Evolutionary conservation across 2,888 invertebrate species (phyloP), one percentile per base, ranked within the genome.

Genomic region (Myopa tessellatipennis): DNA sequence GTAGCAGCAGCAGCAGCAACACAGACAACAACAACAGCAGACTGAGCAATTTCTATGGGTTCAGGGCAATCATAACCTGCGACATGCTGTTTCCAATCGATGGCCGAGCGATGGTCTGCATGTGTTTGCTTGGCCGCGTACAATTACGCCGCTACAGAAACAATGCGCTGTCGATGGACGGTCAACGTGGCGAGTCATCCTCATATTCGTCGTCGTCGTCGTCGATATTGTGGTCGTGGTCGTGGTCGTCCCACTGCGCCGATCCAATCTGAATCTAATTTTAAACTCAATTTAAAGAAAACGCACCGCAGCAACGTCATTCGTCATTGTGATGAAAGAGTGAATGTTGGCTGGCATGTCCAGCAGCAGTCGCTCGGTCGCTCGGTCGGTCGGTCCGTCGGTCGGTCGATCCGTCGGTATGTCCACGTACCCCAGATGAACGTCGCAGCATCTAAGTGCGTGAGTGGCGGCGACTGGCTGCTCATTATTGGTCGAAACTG

Each of bases 211-310:
- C 72, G 63, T 65, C 73, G 26, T 26, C 26, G 26, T 26, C 26
- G 26, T 26, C 26, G 26, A 26, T 26, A 2, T 26, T 26, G 26
- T 26, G 26, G 26, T 26, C 77, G 70, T 34, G 36, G 60, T 65
- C 74, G 26, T 63, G 63, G 52, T 8, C 45, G 52, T 50, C 61
- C 65, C 38, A 65, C 65, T 65, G 65, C 65, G 65, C 69, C 74
- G 61, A 78, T 78, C 76, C 79, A 79, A 80, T 80, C 77, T 78
- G 78, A 79, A 80, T 81, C 80, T 79, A 79, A 81, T 81, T 81
- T 79, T 81, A 77, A 79, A 80, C 78, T 80, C 78, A 78, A 80
- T 78, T 77, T 76, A 76, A 76, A 76, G 80, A 79, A 79, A 81
- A 79, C 68, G 69, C 73, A 75, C 65, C 80, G 80, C 71, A 74